Evolutionary conservation across 2,113 vertebrate species (phyloP).

Genomic region (Suncus etruscus): DNA sequence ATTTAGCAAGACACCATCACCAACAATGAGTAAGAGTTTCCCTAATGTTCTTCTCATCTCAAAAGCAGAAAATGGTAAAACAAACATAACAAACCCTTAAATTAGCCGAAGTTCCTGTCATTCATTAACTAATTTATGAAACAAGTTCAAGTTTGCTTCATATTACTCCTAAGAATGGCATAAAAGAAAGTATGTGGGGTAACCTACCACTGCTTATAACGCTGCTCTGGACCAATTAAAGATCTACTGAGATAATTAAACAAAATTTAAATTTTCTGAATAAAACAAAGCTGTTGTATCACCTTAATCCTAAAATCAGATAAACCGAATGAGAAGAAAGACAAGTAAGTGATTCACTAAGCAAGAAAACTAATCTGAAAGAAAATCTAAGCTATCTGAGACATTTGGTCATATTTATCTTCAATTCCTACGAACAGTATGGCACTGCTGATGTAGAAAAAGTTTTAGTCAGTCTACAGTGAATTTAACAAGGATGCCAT

Average conservation of each 20-base stretch:
- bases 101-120: conserved; percentile 32
- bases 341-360: not conserved
- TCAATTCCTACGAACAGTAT: conserved; percentile 2
- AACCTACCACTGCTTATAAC: not conserved
- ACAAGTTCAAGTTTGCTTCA: conserved; percentile 45
- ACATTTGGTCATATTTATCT: not conserved
- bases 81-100: not conserved
- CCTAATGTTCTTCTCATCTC: not conserved
- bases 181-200: not conserved
- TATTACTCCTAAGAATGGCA: not conserved
- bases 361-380: conserved; percentile 27
- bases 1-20: not conserved
- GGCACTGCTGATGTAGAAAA: not conserved
- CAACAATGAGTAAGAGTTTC: not conserved
- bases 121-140: conserved; percentile 10
- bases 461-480: not conserved
- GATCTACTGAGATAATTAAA: not conserved
- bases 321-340: not conserved
- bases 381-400: not conserved
- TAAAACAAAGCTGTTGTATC: conserved; percentile 3
- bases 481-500: not conserved
- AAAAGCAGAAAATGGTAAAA: conserved; percentile 33
- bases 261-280: conserved; percentile 41
- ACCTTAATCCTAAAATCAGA: conserved; percentile 28
- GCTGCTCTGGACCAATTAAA: not conserved